phyloP scores from a whole-genome alignment of 2,113 vertebrate species.

The Cyprinus carpio region DNA sequence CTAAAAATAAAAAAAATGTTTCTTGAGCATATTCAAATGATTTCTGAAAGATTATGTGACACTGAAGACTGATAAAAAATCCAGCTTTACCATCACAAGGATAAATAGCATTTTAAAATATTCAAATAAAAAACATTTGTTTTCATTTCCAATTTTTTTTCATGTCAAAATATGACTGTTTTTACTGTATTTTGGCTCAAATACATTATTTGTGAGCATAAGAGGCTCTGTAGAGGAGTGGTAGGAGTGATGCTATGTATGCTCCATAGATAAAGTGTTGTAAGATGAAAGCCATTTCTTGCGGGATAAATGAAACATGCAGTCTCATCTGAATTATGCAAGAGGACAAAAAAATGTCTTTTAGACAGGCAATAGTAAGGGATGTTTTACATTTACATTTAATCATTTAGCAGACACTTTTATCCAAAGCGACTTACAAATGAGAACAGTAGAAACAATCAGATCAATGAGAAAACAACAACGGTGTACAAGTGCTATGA shows the following conservation, averaged over 20 bases:
- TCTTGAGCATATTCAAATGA: background rate
- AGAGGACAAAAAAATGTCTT: background rate
- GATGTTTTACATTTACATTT: no score
- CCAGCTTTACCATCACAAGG: background rate
- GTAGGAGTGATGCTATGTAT: background rate
- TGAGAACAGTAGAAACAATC: no score
- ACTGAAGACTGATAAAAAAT: background rate
- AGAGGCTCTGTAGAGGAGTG: background rate
- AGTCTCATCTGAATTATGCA: conserved; percentile 28
- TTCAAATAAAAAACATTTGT: background rate
- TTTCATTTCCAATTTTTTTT: background rate
- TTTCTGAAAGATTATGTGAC: background rate
- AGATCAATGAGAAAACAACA: no score
- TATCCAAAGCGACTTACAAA: no score
- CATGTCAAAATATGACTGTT: background rate
- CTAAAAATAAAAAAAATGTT: background rate
- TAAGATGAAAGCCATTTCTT: conserved; percentile 28
- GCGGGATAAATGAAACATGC: conserved; percentile 4
- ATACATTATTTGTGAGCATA: background rate
- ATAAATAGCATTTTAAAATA: background rate
- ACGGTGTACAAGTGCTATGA: no score
- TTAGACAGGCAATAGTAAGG: background rate
- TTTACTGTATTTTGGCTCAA: background rate
- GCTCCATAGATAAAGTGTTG: background rate
- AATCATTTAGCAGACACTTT: no score